Evolutionary conservation across 2,113 vertebrate species (phyloP).

Genomic region (Sakesphorus luctuosus): DNA sequence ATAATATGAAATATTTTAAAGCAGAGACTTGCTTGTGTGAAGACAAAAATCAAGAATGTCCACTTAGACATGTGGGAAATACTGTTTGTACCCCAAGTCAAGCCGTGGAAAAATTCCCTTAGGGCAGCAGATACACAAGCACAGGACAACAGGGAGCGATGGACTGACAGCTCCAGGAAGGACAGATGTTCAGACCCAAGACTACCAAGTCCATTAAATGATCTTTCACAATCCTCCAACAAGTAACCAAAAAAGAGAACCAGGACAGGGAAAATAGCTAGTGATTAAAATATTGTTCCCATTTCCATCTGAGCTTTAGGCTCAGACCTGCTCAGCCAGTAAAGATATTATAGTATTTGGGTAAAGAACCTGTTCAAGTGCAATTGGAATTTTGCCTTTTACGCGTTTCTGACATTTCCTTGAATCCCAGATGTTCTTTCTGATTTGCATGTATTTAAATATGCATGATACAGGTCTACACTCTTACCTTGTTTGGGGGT

Average conservation of each 20-base stretch:
- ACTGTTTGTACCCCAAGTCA: background rate
- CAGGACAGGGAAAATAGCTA: background rate
- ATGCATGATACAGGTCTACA: background rate
- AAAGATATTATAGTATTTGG: background rate
- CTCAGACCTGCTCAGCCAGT: background rate
- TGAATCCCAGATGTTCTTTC: background rate
- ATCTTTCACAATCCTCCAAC: background rate
- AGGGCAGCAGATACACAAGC: rapidly evolving
- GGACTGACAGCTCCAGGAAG: background rate
- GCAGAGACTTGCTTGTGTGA: background rate
- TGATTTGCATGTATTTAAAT: background rate
- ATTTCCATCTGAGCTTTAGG: background rate
- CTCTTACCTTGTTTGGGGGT: background rate
- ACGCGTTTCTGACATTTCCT: background rate
- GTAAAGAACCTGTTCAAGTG: background rate
- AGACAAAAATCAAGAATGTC: background rate
- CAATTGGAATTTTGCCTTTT: background rate
- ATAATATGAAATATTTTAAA: background rate
- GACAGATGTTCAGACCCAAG: background rate
- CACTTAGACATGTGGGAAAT: background rate
- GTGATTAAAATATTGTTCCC: background rate
- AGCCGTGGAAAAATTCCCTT: background rate
- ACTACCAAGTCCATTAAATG: background rate
- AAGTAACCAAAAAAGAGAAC: background rate
- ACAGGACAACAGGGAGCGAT: background rate